These are phyloP conservation scores for Drosophila multiciliata DNA, from an alignment of 2,888 invertebrate genomes.

Conservation along the genomic window DNA sequence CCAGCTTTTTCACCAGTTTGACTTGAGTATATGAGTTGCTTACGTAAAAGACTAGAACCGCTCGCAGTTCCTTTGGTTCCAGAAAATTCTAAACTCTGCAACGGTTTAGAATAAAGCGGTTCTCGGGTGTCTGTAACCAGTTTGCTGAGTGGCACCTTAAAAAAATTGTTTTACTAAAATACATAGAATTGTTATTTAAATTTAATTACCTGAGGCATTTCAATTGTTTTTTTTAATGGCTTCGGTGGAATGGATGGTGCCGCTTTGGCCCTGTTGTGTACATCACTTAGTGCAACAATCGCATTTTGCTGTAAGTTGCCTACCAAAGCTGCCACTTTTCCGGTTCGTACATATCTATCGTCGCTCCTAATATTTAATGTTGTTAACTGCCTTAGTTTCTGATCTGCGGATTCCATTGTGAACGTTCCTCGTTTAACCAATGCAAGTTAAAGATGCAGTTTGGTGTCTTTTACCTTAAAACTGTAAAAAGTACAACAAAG, in stretches of 20 bases:
- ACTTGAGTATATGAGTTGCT: slow-evolving; percentile 52
- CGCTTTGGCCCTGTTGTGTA: slow-evolving; percentile 86
- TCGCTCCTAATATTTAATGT: slow-evolving; percentile 85
- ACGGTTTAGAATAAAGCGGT: slow-evolving; percentile 90
- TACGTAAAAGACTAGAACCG: slow-evolving; percentile 56
- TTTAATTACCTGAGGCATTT: slow-evolving; percentile 85
- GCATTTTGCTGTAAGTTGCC: slow-evolving; percentile 49
- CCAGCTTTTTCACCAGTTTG: slow-evolving; percentile 49
- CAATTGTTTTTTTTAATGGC: slow-evolving; percentile 87
- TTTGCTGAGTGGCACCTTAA: slow-evolving; percentile 91
- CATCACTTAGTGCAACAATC: slow-evolving; percentile 45
- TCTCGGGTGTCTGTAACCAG: slow-evolving; percentile 89
- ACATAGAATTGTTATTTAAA: not conserved
- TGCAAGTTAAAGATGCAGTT: not conserved
- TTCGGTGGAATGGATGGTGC: slow-evolving; percentile 93
- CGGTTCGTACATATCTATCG: slow-evolving; percentile 33
- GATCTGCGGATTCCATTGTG: slow-evolving; percentile 88
- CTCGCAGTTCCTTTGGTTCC: slow-evolving; percentile 9
- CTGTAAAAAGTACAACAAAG: not conserved
- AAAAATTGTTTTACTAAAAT: slow-evolving; percentile 8
- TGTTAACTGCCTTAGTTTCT: slow-evolving; percentile 89
- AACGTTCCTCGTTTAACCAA: not conserved
- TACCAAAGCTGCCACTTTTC: slow-evolving; percentile 47
- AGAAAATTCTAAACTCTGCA: slow-evolving; percentile 85
- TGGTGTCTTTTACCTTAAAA: not conserved